Evolutionary conservation across 2,888 invertebrate genomes (phyloP).

Genomic region (Phytoseiulus persimilis): DNA sequence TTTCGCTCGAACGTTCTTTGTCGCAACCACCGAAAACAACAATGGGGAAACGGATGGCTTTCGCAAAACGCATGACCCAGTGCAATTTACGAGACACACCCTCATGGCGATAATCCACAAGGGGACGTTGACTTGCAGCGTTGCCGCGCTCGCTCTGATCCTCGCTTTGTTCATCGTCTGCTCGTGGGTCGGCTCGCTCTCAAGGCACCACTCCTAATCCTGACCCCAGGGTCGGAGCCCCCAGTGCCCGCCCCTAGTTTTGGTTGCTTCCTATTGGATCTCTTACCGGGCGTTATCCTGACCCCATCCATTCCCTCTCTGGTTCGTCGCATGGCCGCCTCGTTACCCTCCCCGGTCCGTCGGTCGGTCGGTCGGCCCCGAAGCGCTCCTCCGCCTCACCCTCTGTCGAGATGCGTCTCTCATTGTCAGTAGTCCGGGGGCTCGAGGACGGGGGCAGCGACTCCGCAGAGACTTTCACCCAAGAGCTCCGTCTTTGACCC

Average conservation of each 20-base stretch:
- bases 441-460: background rate
- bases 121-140: background rate
- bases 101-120: background rate
- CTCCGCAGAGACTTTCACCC: background rate
- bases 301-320: background rate
- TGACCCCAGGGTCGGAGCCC: background rate
- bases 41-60: background rate
- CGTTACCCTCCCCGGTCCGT: too few species aligned
- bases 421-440: background rate
- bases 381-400: too few species aligned
- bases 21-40: background rate
- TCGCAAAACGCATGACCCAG: background rate
- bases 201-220: background rate
- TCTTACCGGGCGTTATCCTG: background rate
- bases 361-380: too few species aligned
- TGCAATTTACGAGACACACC: conserved; percentile 5
- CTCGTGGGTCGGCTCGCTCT: background rate
- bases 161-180: background rate
- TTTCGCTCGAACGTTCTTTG: background rate
- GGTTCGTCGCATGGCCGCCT: background rate
- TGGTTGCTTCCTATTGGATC: background rate
- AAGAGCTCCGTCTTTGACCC: background rate
- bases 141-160: background rate
- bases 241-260: background rate
- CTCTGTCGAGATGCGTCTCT: too few species aligned